Base-by-base conservation (phyloP, 2,888 invertebrate genomes). In the Shargacucullia verbasci region DNA sequence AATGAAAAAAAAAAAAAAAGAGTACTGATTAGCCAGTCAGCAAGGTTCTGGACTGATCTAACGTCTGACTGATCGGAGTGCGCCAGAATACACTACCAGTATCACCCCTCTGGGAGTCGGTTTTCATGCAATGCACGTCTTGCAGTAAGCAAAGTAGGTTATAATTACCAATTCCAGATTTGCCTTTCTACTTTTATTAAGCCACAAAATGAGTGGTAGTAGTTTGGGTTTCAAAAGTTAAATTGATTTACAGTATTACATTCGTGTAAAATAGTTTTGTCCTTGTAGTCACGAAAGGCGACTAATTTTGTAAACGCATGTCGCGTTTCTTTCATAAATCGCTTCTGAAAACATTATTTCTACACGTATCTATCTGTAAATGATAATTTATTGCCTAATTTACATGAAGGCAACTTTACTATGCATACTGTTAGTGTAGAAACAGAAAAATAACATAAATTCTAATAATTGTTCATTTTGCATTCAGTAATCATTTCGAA, bases 251-350 rank as follows among this genome's bases (percentile, higher is more conserved):
- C 15, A 40, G 13, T 29, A 33, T 48, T 41, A 67, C 61, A 62
- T 44, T 56, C 68, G 68, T 41, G 43, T 35, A 62, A 56, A 67
- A 61, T 46, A 46, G 46, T 53, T 56, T 37, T 40, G 68, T 53
- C 68, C 66, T 67, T 67, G 66, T 37, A 39, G 39, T 37, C 62
- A 67, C 62, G 68, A 57, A 68, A 53, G 57, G 49, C 35, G 35
- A 67, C 31, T 38, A 41, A 56, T 67, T 56, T 67, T 31, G 35
- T 62, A 39, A 67, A 53, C 35, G 40, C 29, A 43, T 35, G 29
- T 48, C 37, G 8, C 37, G 29, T 52, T 44, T 47, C 44, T 34
- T 45, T 45, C 29, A 10, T 41, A 55, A 20, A 13, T 48, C 13
- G 12, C 25, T 43, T 20, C 41, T 53, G 47, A 46, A 66, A 44